These are phyloP conservation scores for Brachionus rubens DNA, from an alignment of 1,140 invertebrate genomes.

Conservation along the genomic window DNA sequence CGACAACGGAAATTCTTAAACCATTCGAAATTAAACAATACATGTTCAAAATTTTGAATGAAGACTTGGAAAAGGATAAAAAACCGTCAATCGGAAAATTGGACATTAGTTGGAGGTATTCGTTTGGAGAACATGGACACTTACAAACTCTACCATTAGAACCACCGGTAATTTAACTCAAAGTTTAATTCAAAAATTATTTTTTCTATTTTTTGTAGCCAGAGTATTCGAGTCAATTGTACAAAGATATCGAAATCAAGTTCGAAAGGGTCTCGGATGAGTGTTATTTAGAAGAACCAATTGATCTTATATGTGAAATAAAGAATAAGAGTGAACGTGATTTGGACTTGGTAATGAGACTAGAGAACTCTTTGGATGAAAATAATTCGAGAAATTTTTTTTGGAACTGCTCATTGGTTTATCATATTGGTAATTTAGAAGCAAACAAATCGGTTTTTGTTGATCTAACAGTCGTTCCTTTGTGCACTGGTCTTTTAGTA, in stretches of 20 bases:
- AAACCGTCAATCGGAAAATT: background rate
- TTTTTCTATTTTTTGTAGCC: too few species aligned
- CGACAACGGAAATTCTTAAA: background rate
- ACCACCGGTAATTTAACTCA: constrained; percentile 1
- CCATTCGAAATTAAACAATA: constrained; percentile 30
- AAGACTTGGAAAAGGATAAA: background rate
- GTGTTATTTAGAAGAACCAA: background rate
- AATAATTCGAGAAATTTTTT: background rate
- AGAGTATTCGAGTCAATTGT: background rate
- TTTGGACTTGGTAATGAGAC: constrained; percentile 13
- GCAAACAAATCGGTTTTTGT: background rate
- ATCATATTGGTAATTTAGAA: background rate
- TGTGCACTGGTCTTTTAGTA: constrained; percentile 17
- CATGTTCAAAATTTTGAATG: constrained; percentile 7
- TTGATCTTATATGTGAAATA: background rate
- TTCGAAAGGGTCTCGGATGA: background rate
- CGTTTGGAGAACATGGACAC: constrained; percentile 35
- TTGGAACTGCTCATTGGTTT: background rate
- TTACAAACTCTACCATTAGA: constrained; percentile 29
- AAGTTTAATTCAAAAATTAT: background rate
- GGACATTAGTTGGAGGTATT: constrained; percentile 36
- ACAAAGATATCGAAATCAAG: constrained; percentile 12
- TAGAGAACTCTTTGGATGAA: background rate
- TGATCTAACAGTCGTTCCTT: background rate
- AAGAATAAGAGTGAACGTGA: constrained; percentile 13